phyloP scores from a whole-genome alignment of 2,113 vertebrate species.

The Pedionomus torquatus region DNA sequence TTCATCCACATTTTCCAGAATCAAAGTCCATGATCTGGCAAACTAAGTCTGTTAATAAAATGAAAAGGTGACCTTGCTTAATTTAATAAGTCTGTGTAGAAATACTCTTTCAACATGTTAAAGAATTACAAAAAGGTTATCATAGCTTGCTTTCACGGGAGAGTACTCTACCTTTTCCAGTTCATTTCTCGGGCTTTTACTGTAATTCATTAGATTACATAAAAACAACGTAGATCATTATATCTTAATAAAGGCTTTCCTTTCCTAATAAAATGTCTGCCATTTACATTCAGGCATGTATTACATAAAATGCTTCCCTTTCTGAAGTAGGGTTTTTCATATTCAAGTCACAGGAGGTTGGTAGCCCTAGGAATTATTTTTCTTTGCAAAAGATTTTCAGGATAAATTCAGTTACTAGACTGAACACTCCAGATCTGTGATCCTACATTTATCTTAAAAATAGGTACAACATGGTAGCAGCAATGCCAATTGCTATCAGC shows the following conservation, averaged over 20 bases:
- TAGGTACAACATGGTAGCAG: neutral
- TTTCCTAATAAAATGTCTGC: slow-evolving; percentile 59
- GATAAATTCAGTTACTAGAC: neutral
- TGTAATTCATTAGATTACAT: slow-evolving; percentile 56
- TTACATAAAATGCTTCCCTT: neutral
- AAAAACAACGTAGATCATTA: slow-evolving; percentile 61
- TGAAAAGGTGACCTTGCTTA: slow-evolving; percentile 72
- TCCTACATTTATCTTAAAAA: neutral
- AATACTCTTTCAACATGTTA: slow-evolving; percentile 70
- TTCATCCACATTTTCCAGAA: slow-evolving; percentile 27
- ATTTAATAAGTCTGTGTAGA: slow-evolving; percentile 68
- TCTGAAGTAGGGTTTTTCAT: neutral
- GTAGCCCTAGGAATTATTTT: neutral
- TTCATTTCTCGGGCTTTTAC: slow-evolving; percentile 61
- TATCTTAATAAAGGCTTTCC: slow-evolving; percentile 55
- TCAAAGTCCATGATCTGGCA: slow-evolving; percentile 45
- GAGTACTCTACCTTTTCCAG: slow-evolving; percentile 53
- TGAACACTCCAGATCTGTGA: neutral
- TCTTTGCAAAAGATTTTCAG: neutral
- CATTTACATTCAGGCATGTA: slow-evolving; percentile 34
- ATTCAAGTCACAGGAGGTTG: neutral
- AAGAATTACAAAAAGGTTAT: slow-evolving; percentile 66
- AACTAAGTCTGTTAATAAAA: slow-evolving; percentile 66
- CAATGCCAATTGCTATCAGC: neutral
- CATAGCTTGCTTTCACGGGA: slow-evolving; percentile 56